Percentiles rank a stretch among this genome's conserved stretches.
Conservation (phyloP, 2,113 vertebrate species). For the Sylvia atricapilla region DNA sequence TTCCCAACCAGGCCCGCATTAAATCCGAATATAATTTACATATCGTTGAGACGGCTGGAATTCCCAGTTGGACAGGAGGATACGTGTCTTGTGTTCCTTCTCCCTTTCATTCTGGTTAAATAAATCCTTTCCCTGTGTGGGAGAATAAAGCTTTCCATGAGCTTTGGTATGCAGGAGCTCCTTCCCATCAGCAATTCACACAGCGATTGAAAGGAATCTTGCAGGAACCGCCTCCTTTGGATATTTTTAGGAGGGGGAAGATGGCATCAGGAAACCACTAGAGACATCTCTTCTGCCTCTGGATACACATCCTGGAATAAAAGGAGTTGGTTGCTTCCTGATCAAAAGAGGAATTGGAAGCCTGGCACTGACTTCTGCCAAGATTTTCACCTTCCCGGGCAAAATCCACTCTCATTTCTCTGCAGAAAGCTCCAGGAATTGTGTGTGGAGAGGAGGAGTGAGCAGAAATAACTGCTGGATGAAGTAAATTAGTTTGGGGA, state of each 20-base stretch:
- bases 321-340: background rate
- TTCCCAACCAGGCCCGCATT: background rate
- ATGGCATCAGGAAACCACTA: background rate
- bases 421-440: background rate
- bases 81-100: background rate
- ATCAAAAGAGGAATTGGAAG: conserved; percentile 7
- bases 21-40: background rate
- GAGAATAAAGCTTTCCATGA: background rate
- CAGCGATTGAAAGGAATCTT: background rate
- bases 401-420: background rate
- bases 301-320: background rate
- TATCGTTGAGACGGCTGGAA: background rate
- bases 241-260: conserved; percentile 4
- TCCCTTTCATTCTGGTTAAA: background rate
- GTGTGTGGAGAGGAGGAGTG: background rate
- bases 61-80: background rate
- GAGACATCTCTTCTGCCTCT: background rate
- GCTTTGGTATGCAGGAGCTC: background rate
- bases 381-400: background rate
- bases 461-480: background rate
- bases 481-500: background rate
- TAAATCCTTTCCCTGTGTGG: background rate
- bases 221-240: background rate
- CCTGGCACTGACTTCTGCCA: background rate
- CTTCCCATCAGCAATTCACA: background rate